These are phyloP conservation scores for Heterohyrax brucei DNA, from an alignment of 2,797 vertebrate genomes.

Conservation along the genomic window DNA sequence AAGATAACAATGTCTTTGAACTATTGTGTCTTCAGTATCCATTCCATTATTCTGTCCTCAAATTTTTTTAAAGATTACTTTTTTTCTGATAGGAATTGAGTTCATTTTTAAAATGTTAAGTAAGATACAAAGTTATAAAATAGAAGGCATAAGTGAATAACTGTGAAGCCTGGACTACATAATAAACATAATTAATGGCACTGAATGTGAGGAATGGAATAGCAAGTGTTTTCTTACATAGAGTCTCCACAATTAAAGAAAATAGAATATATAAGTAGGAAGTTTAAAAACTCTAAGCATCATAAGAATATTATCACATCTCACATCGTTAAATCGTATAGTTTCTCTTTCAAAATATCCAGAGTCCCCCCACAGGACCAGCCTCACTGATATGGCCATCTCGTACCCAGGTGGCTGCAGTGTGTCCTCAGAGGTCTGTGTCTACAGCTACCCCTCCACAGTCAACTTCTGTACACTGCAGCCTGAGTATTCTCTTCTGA, in stretches of 20 bases:
- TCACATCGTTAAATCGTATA: not conserved
- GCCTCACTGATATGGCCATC: not conserved
- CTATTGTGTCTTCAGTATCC: not conserved
- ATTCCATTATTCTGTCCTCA: not conserved
- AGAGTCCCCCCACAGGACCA: not conserved
- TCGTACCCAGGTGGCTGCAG: not conserved
- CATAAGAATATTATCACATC: not conserved
- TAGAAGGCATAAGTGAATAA: not conserved
- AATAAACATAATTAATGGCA: not conserved
- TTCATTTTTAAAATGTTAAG: not conserved
- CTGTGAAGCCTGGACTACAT: not conserved
- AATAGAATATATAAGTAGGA: not conserved
- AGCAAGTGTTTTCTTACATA: not conserved
- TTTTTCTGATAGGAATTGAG: not conserved
- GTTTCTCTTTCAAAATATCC: not conserved
- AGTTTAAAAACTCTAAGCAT: not conserved
- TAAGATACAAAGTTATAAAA: not conserved
- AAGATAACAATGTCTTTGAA: slow-evolving; percentile 10
- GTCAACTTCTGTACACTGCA: not conserved
- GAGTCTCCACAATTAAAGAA: not conserved
- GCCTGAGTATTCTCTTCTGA: not conserved
- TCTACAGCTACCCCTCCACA: accelerated
- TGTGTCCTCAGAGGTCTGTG: not conserved
- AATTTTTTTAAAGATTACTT: not conserved
- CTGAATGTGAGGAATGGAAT: not conserved